These are phyloP conservation scores for Palythoa caribaeorum DNA, from an alignment of 92 coral and sea anemone genomes.

Conservation along the genomic window DNA sequence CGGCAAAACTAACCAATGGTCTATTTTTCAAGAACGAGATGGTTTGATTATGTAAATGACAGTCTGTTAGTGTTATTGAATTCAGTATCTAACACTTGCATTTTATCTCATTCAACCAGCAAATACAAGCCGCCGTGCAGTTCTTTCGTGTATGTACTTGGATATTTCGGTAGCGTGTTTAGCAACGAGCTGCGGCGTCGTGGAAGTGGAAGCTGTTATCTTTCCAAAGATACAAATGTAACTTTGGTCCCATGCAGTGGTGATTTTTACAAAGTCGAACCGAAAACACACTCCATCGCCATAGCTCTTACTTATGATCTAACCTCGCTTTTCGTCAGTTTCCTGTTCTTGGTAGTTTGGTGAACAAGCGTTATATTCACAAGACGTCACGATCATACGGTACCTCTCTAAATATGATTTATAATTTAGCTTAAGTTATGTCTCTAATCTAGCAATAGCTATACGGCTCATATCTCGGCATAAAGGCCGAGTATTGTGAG, in stretches of 20 bases:
- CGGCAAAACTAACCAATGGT: no score
- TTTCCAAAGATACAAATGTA: background rate
- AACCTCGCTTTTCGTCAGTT: background rate
- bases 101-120: background rate
- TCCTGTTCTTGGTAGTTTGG: background rate
- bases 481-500: no score
- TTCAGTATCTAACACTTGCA: background rate
- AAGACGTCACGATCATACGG: no score
- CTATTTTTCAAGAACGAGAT: no score
- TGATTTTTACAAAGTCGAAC: background rate
- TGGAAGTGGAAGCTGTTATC: background rate
- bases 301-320: background rate
- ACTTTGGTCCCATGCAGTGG: slow-evolving; percentile 9
- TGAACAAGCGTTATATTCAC: no score
- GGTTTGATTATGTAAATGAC: no score
- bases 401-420: no score
- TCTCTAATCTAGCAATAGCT: no score
- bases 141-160: background rate
- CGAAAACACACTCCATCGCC: background rate
- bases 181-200: background rate
- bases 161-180: background rate
- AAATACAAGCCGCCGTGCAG: background rate
- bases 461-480: no score
- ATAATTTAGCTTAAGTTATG: no score
- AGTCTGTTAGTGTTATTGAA: no score